Percentiles rank a stretch among this genome's conserved stretches.
Evolutionary conservation across 2,888 invertebrate genomes (phyloP).

Genomic region (Pandemis heparana): DNA sequence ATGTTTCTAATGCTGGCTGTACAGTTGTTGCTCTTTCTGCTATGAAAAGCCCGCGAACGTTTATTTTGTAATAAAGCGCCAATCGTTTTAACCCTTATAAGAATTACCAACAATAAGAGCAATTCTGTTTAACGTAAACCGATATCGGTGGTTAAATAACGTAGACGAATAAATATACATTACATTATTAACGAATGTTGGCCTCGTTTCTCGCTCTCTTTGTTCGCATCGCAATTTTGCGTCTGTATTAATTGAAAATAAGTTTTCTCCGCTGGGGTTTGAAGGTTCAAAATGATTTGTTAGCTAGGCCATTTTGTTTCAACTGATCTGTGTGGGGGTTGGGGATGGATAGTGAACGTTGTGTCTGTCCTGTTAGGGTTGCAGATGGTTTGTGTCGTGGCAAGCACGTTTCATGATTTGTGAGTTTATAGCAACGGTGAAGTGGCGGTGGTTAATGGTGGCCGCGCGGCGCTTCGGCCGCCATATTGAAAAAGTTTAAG

Average conservation of each 20-base stretch:
- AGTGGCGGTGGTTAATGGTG: conserved; percentile 85
- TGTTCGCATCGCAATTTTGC: conserved; percentile 81
- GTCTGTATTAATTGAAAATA: conserved; percentile 74
- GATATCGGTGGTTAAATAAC: conserved; percentile 73
- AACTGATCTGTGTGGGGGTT: conserved; percentile 60
- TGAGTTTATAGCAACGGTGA: conserved; percentile 86
- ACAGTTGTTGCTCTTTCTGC: background rate
- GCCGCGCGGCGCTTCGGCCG: conserved; percentile 80
- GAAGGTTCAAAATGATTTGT: conserved; percentile 81
- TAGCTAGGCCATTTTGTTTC: conserved; percentile 68
- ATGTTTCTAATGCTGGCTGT: background rate
- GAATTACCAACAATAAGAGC: conserved; percentile 54
- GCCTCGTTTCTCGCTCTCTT: conserved; percentile 84
- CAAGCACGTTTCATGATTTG: conserved; percentile 84
- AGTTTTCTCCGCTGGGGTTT: conserved; percentile 70
- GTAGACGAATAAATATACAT: conserved; percentile 84
- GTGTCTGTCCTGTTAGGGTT: conserved; percentile 54
- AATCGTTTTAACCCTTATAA: conserved; percentile 7
- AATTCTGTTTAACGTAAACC: conserved; percentile 69
- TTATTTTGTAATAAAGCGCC: background rate
- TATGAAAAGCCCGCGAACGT: conserved; percentile 15
- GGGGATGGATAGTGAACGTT: conserved; percentile 62
- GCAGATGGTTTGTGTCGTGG: conserved; percentile 59
- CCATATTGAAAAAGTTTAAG: conserved; percentile 85
- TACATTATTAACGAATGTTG: conserved; percentile 86